Conservation (phyloP, 2,797 vertebrate species). For the Microhierax caerulescens region DNA sequence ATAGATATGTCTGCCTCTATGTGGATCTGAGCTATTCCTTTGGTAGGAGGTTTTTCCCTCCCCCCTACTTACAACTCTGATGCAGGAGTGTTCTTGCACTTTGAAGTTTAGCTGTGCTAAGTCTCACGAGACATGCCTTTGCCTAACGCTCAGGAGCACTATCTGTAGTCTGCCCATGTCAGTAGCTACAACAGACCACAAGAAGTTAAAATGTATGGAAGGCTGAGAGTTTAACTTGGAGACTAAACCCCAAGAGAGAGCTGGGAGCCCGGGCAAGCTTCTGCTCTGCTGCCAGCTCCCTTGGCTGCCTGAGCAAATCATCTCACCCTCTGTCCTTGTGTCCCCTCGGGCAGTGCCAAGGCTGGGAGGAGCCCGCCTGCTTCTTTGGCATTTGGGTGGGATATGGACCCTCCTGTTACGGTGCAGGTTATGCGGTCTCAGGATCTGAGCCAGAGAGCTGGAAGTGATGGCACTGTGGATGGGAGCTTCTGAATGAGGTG, state of each 20-base stretch:
- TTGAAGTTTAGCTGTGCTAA: neutral
- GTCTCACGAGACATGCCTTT: neutral
- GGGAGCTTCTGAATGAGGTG: neutral
- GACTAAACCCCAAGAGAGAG: neutral
- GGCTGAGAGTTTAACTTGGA: neutral
- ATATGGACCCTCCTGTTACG: neutral
- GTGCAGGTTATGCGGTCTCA: neutral
- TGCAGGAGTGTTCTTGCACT: neutral
- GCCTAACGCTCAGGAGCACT: rapidly evolving
- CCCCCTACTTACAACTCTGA: neutral
- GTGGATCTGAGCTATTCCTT: neutral
- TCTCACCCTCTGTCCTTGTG: neutral
- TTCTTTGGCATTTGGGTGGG: neutral
- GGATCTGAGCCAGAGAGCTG: neutral
- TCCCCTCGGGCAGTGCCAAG: neutral
- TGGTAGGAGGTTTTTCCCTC: neutral
- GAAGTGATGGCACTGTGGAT: neutral
- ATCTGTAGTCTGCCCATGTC: rapidly evolving
- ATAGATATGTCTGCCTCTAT: neutral
- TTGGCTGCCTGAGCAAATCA: neutral
- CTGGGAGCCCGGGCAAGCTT: neutral
- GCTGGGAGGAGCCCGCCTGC: neutral
- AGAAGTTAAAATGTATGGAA: neutral
- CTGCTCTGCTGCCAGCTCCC: neutral
- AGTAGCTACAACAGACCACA: neutral